Base-by-base conservation (phyloP, 1,140 invertebrate species). In the Nautilus pompilius region DNA sequence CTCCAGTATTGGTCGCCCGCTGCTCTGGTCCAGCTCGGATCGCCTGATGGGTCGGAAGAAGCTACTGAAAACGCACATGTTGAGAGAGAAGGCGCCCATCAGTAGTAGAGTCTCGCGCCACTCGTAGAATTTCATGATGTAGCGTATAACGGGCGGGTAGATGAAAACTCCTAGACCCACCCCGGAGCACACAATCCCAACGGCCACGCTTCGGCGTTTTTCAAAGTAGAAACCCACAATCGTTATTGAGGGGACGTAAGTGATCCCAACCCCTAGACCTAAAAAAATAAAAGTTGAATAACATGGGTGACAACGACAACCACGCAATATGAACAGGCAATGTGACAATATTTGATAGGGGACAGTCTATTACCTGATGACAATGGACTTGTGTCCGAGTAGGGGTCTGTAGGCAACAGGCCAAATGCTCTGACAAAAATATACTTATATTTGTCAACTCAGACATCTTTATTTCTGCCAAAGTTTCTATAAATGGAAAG, bases 201-300 rank as follows among this genome's bases (percentile, higher is more conserved):
- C 93, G 0, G 93, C 93, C 29, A 96, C 78, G 1, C 91, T 91
- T 55, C 93, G 83, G 87, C 90, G 91, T 82, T 89, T 89, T 79
- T 94, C 92, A 80, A 95, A 96, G 84, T 95, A 95, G 83, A 92
- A 93, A 10, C 91, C 91, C 1, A 92, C 89, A 3, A 91, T 90
- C 69, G 95, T 88, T 26, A 95, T 91, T 13, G 92, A 89, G 3
- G 93, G 92, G 48, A 94, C 90, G 82, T 94, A 95, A 65, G 93
- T 89, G 77, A 93, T 85, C 10, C 92, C 92, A 70, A 91, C 89
- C 6, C 93, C 93, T 63, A 93, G 87, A 62, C 93, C 93, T 93
- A 78, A 26, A 64, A 65, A 8, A 63, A 62, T 46, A 56, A 55
- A 79, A 84, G n/a, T n/a, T n/a, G n/a, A n/a, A n/a, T n/a, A n/a